phyloP scores from a whole-genome alignment of 2,888 invertebrate genomes.

The Arrhopalites spinosus region DNA sequence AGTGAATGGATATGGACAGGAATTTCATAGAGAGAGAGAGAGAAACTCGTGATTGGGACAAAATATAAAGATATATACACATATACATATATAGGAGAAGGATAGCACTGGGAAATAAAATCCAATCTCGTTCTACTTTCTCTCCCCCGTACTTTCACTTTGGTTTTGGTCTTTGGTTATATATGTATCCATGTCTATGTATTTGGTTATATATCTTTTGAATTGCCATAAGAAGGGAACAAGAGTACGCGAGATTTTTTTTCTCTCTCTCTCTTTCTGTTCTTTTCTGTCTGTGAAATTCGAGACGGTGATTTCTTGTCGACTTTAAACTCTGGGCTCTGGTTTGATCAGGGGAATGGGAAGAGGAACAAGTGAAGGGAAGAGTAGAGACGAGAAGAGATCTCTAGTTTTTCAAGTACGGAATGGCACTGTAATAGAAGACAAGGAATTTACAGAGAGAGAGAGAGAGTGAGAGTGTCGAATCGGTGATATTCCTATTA shows the following conservation, averaged over 20 bases:
- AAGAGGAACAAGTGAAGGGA: not conserved
- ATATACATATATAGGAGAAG: too few relatives aligned
- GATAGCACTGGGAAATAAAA: not conserved
- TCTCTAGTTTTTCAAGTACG: not conserved
- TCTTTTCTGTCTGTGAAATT: slow-evolving; percentile 6
- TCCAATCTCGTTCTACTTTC: not conserved
- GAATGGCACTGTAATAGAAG: not conserved
- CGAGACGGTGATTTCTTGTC: slow-evolving; percentile 2
- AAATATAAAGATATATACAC: not conserved
- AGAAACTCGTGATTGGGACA: not conserved
- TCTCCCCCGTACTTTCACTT: not conserved
- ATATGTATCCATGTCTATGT: too few relatives aligned
- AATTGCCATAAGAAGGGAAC: not conserved
- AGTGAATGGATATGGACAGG: not conserved
- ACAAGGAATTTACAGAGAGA: not conserved
- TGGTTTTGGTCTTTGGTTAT: not conserved
- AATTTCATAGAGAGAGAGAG: not conserved
- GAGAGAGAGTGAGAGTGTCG: not conserved
- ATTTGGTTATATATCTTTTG: too few relatives aligned
- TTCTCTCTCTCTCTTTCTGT: too few relatives aligned
- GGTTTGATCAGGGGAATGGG: slow-evolving; percentile 3
- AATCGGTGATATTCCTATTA: not conserved
- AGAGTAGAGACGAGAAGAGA: not conserved
- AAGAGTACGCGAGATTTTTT: not conserved
- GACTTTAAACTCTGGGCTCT: slow-evolving; percentile 5